Evolutionary conservation across 1,140 invertebrate genomes (phyloP).

Genomic region (Eriocheir sinensis): DNA sequence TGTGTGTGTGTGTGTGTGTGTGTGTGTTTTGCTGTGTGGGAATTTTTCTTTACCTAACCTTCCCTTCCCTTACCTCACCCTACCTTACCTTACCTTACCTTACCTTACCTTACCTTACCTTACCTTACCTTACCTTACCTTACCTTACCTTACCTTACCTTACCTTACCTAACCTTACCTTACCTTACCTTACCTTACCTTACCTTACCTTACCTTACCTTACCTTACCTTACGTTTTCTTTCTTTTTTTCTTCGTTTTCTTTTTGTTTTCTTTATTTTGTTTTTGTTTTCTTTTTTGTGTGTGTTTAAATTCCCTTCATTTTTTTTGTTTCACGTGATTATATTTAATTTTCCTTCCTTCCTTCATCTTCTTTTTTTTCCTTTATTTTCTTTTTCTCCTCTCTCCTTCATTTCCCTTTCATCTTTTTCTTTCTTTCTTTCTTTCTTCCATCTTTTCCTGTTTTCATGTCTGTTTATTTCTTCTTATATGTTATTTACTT

Average conservation of each 20-base stretch:
- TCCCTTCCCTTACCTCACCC: too few relatives aligned
- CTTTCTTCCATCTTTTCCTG: too few relatives aligned
- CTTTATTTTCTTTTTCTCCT: neutral
- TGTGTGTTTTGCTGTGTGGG: neutral
- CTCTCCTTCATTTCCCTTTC: neutral
- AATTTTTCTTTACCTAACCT: neutral
- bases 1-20: constrained; percentile 47
- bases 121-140: neutral
- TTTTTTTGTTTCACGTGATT: neutral
- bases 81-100: neutral
- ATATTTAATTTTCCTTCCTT: neutral
- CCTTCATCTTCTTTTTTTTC: neutral
- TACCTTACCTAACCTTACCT: neutral
- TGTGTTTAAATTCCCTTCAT: neutral
- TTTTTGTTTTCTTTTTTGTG: too few relatives aligned
- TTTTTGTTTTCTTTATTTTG: too few relatives aligned
- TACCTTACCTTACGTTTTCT: constrained; percentile 1
- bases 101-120: neutral
- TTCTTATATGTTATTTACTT: too few relatives aligned
- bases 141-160: neutral
- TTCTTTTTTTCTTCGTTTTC: constrained; percentile 9
- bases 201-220: neutral
- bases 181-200: neutral
- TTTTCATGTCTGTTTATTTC: too few relatives aligned
- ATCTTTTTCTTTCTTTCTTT: neutral